Conservation (phyloP, 2,888 invertebrate genomes). For the Orthosia cruda region DNA sequence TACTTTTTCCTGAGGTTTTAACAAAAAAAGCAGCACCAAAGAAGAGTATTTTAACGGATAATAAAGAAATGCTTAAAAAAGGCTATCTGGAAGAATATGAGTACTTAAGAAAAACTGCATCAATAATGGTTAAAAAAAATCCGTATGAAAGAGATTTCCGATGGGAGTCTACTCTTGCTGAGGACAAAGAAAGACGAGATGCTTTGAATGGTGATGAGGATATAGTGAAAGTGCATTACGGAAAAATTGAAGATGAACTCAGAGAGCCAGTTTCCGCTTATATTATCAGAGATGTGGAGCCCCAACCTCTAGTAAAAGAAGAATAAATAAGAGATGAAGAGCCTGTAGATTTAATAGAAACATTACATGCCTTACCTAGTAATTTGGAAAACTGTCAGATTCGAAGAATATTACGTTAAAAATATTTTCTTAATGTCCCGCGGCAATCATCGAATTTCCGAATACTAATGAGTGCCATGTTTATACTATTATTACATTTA, state of each 20-base stretch:
- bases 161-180: conserved; percentile 92
- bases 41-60: conserved; percentile 85
- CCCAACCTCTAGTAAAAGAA: background rate
- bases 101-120: conserved; percentile 77
- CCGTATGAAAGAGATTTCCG: conserved; percentile 89
- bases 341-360: background rate
- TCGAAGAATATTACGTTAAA: background rate
- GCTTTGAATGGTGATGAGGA: conserved; percentile 85
- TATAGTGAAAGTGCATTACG: conserved; percentile 81
- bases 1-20: conserved; percentile 92
- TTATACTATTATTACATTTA: too few species aligned
- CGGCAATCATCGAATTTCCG: too few species aligned
- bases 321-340: background rate
- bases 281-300: background rate
- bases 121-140: conserved; percentile 85
- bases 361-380: background rate
- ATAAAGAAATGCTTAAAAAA: conserved; percentile 82
- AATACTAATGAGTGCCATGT: too few species aligned
- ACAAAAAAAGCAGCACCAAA: conserved; percentile 85
- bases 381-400: background rate
- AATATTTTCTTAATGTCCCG: too few species aligned
- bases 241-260: conserved; percentile 78
- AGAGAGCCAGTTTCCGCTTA: conserved; percentile 34
- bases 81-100: conserved; percentile 85
- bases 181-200: conserved; percentile 89